These are phyloP conservation scores for Leucophenga maculata DNA, from an alignment of 2,888 invertebrate species.

Conservation along the genomic window DNA sequence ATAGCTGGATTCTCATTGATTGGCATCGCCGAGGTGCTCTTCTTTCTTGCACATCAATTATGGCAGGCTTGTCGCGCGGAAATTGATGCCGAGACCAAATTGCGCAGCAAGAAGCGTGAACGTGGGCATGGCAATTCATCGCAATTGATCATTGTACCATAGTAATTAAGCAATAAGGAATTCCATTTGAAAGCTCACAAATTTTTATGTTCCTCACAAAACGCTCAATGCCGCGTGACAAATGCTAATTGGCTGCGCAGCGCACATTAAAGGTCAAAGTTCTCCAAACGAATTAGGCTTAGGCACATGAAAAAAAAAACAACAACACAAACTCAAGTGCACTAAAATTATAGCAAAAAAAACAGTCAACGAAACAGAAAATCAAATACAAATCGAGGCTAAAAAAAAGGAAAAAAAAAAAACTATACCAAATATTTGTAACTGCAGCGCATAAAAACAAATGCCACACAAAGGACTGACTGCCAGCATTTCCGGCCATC, in stretches of 20 bases:
- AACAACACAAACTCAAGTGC: slow-evolving; percentile 13
- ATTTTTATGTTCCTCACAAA: slow-evolving; percentile 51
- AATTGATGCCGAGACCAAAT: slow-evolving; percentile 41
- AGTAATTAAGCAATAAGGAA: slow-evolving; percentile 53
- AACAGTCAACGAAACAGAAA: background rate
- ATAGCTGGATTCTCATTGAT: slow-evolving; percentile 78
- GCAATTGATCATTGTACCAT: slow-evolving; percentile 61
- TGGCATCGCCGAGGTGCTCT: slow-evolving; percentile 76
- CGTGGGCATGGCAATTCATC: slow-evolving; percentile 35
- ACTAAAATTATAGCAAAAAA: slow-evolving; percentile 18
- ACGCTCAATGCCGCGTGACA: slow-evolving; percentile 46
- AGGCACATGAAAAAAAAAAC: background rate
- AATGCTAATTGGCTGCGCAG: slow-evolving; percentile 50
- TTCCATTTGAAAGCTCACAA: slow-evolving; percentile 60
- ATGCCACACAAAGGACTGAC: slow-evolving; percentile 32
- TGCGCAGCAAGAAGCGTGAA: slow-evolving; percentile 39
- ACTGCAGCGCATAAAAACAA: slow-evolving; percentile 33
- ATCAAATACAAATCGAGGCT: background rate
- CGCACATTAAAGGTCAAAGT: slow-evolving; percentile 2
- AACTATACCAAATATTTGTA: slow-evolving; percentile 39
- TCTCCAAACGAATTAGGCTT: slow-evolving; percentile 4
- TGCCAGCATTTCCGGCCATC: background rate
- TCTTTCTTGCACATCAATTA: slow-evolving; percentile 75
- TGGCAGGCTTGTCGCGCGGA: slow-evolving; percentile 54
- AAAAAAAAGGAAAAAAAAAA: slow-evolving; percentile 34